Evolutionary conservation across 2,797 vertebrate genomes (phyloP).

Genomic region (Lemur catta): DNA sequence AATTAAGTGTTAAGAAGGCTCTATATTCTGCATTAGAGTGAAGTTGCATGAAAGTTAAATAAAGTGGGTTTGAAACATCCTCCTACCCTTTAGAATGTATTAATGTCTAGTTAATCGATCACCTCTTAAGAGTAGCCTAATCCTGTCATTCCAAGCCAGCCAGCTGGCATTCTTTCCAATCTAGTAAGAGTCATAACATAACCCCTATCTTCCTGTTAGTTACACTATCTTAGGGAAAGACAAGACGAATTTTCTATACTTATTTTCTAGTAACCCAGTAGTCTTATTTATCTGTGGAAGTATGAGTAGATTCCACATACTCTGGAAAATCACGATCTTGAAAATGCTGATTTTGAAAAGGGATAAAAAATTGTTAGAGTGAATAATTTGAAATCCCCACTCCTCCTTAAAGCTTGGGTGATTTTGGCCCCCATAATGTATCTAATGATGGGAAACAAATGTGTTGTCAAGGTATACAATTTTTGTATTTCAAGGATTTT

Average conservation of each 20-base stretch:
- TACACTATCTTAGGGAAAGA: background rate
- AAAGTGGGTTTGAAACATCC: background rate
- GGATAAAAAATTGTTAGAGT: background rate
- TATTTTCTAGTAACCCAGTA: background rate
- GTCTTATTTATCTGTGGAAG: background rate
- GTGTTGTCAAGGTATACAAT: background rate
- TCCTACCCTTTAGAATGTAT: background rate
- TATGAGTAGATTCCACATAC: background rate
- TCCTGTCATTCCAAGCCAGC: background rate
- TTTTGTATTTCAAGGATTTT: constrained; percentile 2
- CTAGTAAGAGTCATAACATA: background rate
- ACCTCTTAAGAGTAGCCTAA: background rate
- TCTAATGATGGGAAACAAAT: background rate
- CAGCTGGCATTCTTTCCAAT: background rate
- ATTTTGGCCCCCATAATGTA: background rate
- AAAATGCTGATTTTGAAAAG: background rate
- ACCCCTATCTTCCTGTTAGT: background rate
- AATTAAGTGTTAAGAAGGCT: background rate
- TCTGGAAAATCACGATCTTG: background rate
- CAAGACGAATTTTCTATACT: background rate
- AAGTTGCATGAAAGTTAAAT: background rate
- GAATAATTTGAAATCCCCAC: background rate
- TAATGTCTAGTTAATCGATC: background rate
- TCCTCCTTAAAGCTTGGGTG: background rate
- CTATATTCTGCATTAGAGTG: background rate